Conservation (phyloP, 2,797 vertebrate genomes). For the Microchirus variegatus region DNA sequence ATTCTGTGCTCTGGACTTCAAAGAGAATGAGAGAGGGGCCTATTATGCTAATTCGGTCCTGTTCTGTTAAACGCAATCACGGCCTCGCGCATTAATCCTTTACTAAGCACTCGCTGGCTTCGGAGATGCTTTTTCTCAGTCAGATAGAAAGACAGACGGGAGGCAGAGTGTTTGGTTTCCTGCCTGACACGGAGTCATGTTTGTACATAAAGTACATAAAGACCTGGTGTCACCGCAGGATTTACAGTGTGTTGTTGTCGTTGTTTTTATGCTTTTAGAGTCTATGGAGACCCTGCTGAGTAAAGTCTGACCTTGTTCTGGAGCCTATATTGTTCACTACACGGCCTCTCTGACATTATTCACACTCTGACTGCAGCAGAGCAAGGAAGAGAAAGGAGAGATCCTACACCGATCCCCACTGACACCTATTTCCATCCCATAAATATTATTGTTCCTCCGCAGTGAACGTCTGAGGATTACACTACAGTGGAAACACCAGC, state of each 20-base stretch:
- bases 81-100: conserved; percentile 77
- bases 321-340: conserved; percentile 58
- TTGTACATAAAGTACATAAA: conserved; percentile 40
- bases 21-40: conserved; percentile 83
- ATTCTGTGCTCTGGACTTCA: conserved; percentile 85
- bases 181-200: conserved; percentile 27
- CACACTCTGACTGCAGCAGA: conserved; percentile 28
- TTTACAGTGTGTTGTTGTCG: conserved; percentile 13
- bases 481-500: conserved; percentile 57
- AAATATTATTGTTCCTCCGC: conserved; percentile 65
- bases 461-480: conserved; percentile 53
- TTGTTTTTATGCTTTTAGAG: conserved; percentile 12
- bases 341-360: conserved; percentile 56
- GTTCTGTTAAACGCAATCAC: conserved; percentile 83
- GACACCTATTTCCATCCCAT: conserved; percentile 64
- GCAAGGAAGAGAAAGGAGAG: conserved; percentile 49
- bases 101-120: conserved; percentile 78
- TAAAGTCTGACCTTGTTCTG: conserved; percentile 53
- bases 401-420: conserved; percentile 53
- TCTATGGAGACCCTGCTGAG: conserved; percentile 41
- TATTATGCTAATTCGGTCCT: conserved; percentile 85
- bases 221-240: conserved; percentile 20
- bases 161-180: no score
- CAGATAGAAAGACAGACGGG: conserved; percentile 22
- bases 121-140: conserved; percentile 54